Evolutionary conservation across 2,888 invertebrate species (phyloP), one percentile per base, ranked within the genome.

Genomic region (Catocala nupta): DNA sequence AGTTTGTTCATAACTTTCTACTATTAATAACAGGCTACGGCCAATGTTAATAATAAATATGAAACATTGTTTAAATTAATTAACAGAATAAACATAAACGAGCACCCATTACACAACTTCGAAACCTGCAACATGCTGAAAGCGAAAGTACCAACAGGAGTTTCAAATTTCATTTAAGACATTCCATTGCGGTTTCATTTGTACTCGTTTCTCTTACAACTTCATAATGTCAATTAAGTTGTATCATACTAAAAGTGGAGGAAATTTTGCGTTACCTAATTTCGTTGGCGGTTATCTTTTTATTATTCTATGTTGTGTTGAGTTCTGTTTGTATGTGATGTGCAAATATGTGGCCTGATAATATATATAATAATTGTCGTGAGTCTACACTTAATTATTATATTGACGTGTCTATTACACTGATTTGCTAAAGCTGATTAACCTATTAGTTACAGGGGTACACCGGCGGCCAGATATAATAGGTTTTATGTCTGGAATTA

Each of bases 111-210:
- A 36, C 51, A 51, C 7, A 69, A 73, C 64, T 64, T 60, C 56
- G 43, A n/a, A 45, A 65, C 65, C 58, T 43, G 45, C 25, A 47
- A 64, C 49, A 70, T 58, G 50, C 45, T 51, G 8, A 51, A 57
- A 63, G 55, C 55, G 49, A 57, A 59, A 68, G 50, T 60, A 57
- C 36, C 13, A 47, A 58, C 8, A 42, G 25, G 36, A 43, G 49
- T 56, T 59, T 36, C 43, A 61, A 63, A 70, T 70, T 67, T 63
- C 51, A 50, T 64, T 75, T 43, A 43, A 57, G 62, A 75, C 49
- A 57, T 59, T 64, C 48, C 42, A 33, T 39, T 60, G 57, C 12
- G 57, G 25, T 64, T 62, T 75, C 25, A 34, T 52, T 64, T 55
- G 34, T 47, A 59, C 39, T 51, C 36, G 42, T 50, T 56, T 51